Evolutionary conservation across 1,140 invertebrate species (phyloP), one percentile per base, ranked within the genome.

Genomic region (Mamestra configurata): DNA sequence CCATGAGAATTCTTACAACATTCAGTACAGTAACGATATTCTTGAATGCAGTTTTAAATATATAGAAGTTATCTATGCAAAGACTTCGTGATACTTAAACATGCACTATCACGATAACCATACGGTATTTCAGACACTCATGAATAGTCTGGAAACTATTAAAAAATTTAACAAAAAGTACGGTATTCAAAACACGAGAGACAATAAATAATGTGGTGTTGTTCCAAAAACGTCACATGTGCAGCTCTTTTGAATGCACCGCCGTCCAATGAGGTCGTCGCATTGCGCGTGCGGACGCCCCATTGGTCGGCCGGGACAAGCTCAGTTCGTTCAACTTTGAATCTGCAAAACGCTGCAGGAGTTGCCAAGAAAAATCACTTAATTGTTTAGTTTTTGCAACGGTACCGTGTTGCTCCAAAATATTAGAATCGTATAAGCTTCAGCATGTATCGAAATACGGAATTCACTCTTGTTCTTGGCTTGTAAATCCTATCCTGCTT

Each of bases 221-320:
- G 66, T 68, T 15, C 61, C 46, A 57, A 71, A 71, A 79, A 79
- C 35, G 51, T 70, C 53, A 59, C 20, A 75, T 75, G 71, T 75
- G 51, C 71, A 59, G 71, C 31, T 71, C 68, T 79, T 79, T 70
- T 71, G 61, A 83, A 79, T 77, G 68, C 75, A 70, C 55, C 20
- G 53, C 51, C 57, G 35, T 59, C 76, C 84, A 90, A 84, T 82
- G 83, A 80, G 86, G 88, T 86, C 86, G 85, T 84, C 90, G 90
- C 90, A 91, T 80, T 91, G 90, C 88, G 90, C 87, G 87, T 84
- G 75, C 82, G 72, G 79, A 46, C 68, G 43, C 72, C 77, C 75
- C 22, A 76, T 83, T 80, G 79, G 84, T 71, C 82, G 66, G 78
- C 55, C 81, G 49, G 20, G 51, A 61, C 57, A 46, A 61, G 77